A percentile compares a stretch with the other conserved stretches of the same genome.
These are phyloP conservation scores for Leptoclinus maculatus DNA, from an alignment of 2,797 vertebrate species.

Conservation along the genomic window DNA sequence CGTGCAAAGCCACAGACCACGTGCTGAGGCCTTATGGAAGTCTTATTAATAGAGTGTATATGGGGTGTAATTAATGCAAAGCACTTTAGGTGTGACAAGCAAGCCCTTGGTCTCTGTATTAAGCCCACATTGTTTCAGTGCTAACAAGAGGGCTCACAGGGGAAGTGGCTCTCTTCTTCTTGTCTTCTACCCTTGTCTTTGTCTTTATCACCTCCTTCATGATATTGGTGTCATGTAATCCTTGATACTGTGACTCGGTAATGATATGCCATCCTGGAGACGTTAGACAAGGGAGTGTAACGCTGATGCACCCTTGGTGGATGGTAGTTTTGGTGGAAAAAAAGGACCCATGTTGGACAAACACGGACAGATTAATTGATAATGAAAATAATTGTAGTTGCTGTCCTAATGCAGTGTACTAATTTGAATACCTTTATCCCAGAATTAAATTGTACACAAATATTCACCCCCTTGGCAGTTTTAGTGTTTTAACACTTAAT, in stretches of 20 bases:
- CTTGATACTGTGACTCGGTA: slow-evolving; percentile 46
- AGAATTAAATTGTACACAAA: neutral
- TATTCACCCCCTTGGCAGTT: neutral
- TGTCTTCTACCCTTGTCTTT: slow-evolving; percentile 55
- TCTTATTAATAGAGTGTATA: slow-evolving; percentile 72
- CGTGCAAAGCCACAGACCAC: slow-evolving; percentile 2
- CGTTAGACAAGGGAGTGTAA: slow-evolving; percentile 12
- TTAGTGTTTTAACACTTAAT: slow-evolving; percentile 3
- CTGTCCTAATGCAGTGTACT: neutral
- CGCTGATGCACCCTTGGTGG: slow-evolving; percentile 26
- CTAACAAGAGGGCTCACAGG: slow-evolving; percentile 69
- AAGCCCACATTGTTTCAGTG: slow-evolving; percentile 75
- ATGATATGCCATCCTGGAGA: slow-evolving; percentile 37
- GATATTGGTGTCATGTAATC: slow-evolving; percentile 69
- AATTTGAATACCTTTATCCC: neutral
- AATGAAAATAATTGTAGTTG: neutral
- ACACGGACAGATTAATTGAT: neutral
- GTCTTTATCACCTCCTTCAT: slow-evolving; percentile 64
- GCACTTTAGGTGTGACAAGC: slow-evolving; percentile 75
- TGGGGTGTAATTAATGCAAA: slow-evolving; percentile 78
- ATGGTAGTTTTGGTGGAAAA: neutral
- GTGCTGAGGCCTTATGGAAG: slow-evolving; percentile 57
- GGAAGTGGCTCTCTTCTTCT: slow-evolving; percentile 57
- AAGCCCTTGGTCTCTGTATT: slow-evolving; percentile 66
- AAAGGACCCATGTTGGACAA: neutral